phyloP scores from a whole-genome alignment of 1,140 invertebrate genomes.

The Cyrtorhinus lividipennis region DNA sequence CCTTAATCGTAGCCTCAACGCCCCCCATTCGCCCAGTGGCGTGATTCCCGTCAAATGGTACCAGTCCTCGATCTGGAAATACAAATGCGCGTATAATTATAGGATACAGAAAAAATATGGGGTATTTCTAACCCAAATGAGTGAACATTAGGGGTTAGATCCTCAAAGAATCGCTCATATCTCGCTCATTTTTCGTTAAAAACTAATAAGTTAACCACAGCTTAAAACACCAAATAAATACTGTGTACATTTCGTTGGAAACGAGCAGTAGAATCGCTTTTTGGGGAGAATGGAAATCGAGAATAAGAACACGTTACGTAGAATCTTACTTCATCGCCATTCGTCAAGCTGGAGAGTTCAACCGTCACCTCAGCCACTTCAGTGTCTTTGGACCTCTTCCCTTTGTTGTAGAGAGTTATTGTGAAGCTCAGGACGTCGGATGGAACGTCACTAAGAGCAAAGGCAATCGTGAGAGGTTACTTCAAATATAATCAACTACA shows the following conservation, averaged over 20 bases:
- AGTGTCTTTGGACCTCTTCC: conserved; percentile 82
- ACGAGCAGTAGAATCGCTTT: too few species aligned
- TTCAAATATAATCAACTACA: not conserved
- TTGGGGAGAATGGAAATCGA: too few species aligned
- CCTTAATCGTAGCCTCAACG: conserved; percentile 69
- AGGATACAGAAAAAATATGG: too few species aligned
- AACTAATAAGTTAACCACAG: too few species aligned
- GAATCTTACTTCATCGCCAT: conserved; percentile 66
- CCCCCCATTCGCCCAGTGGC: conserved; percentile 88
- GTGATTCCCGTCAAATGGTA: conserved; percentile 77
- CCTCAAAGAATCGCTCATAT: too few species aligned
- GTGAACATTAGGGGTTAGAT: too few species aligned
- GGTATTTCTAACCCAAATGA: too few species aligned
- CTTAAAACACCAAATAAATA: too few species aligned
- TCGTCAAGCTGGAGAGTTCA: conserved; percentile 64
- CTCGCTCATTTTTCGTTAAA: too few species aligned
- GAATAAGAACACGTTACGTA: too few species aligned
- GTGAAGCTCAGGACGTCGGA: conserved; percentile 85
- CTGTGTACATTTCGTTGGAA: too few species aligned
- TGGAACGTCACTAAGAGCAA: conserved; percentile 66
- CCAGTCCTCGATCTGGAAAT: conserved; percentile 62
- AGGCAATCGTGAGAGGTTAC: not conserved
- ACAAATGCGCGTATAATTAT: too few species aligned
- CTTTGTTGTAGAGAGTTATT: conserved; percentile 82
- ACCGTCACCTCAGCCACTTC: conserved; percentile 82